Percentiles rank a stretch among this genome's conserved stretches.
Conservation (phyloP, 2,888 invertebrate species). For the Mythimna albipuncta region DNA sequence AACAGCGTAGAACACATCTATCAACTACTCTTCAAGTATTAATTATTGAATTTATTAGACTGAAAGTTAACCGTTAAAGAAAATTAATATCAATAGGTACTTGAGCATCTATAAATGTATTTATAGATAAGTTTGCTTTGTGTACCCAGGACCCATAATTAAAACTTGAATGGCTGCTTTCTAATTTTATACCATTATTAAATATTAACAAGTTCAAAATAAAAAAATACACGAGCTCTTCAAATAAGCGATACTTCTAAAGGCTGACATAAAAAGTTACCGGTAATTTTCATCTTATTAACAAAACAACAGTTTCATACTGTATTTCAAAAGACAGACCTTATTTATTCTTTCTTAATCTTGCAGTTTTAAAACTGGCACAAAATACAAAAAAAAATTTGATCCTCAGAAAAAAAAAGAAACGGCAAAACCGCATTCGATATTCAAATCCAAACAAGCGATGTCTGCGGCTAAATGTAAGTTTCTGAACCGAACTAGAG, state of each 20-base stretch:
- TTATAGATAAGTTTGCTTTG: background rate
- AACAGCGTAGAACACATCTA: constrained; percentile 1
- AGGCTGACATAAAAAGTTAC: background rate
- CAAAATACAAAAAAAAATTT: background rate
- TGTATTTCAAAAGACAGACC: background rate
- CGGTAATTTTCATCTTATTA: background rate
- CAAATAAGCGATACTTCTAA: background rate
- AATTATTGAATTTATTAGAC: constrained; percentile 14
- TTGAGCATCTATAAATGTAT: background rate
- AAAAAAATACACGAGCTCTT: background rate
- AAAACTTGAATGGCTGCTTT: background rate
- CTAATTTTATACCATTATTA: background rate
- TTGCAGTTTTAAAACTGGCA: constrained; percentile 1
- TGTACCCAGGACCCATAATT: background rate
- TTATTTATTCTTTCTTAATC: background rate
- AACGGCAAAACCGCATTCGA: constrained; percentile 44
- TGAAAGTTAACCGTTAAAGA: background rate
- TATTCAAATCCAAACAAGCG: constrained; percentile 72
- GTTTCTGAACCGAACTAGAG: constrained; percentile 79
- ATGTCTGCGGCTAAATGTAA: constrained; percentile 73
- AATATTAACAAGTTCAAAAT: background rate
- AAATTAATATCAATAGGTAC: background rate
- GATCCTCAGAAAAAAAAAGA: constrained; percentile 8
- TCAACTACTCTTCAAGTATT: constrained; percentile 6
- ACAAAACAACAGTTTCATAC: background rate